Conservation (phyloP, 2,797 vertebrate species). For the Mormyrops boulengeri region DNA sequence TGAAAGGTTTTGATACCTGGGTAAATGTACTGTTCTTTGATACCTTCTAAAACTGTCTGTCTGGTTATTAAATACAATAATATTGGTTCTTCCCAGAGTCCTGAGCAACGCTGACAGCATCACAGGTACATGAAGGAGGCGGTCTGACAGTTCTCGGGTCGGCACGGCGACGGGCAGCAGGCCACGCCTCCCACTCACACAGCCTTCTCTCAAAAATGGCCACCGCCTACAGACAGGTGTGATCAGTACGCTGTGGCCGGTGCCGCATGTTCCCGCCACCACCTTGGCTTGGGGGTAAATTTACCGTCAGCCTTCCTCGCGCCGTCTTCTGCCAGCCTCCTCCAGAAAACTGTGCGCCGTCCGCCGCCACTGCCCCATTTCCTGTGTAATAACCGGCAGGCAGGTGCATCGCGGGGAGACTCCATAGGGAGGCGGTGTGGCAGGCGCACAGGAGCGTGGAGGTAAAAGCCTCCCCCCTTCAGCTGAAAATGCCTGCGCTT, state of each 20-base stretch:
- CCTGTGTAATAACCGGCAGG: not conserved
- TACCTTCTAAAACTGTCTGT: not conserved
- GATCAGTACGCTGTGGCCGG: not conserved
- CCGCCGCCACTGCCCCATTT: not conserved
- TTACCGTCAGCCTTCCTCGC: not conserved
- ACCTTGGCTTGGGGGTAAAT: not conserved
- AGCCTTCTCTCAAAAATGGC: not conserved
- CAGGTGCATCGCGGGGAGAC: not conserved
- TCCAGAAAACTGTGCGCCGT: not conserved
- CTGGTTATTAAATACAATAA: not conserved
- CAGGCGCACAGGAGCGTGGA: not conserved
- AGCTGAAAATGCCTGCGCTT: not conserved
- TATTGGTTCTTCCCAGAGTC: not conserved
- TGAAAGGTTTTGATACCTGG: not conserved
- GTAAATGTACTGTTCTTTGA: not conserved
- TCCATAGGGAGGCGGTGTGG: not conserved
- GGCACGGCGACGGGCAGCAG: not conserved
- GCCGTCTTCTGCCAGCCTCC: not conserved
- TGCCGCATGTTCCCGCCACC: not conserved
- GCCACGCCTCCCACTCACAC: not conserved
- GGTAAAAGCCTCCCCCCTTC: not conserved
- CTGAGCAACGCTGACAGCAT: not conserved
- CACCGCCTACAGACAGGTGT: not conserved
- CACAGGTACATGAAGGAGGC: not conserved
- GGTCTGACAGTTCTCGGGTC: not conserved